A percentile compares a stretch with the other conserved stretches of the same genome.
phyloP scores from a whole-genome alignment of 2,797 vertebrate genomes.

The Coranthus polyacanthus region DNA sequence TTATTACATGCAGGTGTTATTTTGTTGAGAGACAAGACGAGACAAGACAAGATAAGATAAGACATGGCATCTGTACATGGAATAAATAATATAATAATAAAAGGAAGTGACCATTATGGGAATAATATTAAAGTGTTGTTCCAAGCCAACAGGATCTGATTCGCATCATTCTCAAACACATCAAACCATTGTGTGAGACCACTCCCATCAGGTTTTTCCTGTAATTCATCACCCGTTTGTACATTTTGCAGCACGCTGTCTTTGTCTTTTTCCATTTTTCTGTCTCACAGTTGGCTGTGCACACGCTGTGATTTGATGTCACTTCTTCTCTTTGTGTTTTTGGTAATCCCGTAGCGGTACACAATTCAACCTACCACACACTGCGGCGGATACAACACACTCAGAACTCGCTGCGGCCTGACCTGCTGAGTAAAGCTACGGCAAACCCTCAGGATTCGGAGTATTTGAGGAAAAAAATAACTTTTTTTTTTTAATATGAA shows the following conservation, averaged over 20 bases:
- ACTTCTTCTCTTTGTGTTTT: background rate
- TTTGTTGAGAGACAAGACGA: no score
- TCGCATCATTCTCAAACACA: no score
- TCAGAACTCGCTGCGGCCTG: background rate
- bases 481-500: background rate
- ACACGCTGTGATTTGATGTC: slow-evolving; percentile 12
- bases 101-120: no score
- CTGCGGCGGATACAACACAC: slow-evolving; percentile 4
- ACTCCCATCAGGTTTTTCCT: slow-evolving; percentile 10
- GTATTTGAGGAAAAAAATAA: background rate
- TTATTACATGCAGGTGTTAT: no score
- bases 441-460: background rate
- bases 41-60: no score
- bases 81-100: no score
- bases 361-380: slow-evolving; percentile 21
- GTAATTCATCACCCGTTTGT: no score
- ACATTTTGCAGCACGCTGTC: slow-evolving; percentile 1
- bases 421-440: slow-evolving; percentile 15
- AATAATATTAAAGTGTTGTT: no score
- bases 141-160: no score
- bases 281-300: slow-evolving; percentile 3
- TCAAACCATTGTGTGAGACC: no score
- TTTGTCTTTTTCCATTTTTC: background rate
- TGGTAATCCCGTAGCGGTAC: no score
- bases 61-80: no score